phyloP scores from a whole-genome alignment of 2,797 vertebrate genomes.

The Anguilla marmorata region DNA sequence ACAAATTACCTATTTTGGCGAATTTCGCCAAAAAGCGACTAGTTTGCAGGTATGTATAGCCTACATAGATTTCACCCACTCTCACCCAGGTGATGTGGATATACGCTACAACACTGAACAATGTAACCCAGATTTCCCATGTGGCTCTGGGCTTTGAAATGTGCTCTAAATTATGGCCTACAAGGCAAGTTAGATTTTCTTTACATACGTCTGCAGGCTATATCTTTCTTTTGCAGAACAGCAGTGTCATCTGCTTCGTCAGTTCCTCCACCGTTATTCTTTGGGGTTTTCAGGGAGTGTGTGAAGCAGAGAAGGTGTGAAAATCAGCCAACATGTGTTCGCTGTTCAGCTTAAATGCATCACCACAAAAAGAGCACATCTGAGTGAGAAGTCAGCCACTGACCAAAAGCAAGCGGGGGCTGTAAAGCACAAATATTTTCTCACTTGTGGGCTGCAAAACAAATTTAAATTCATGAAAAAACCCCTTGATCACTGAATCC shows the following conservation, averaged over 20 bases:
- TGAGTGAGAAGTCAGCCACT: neutral
- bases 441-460: neutral
- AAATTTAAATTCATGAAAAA: neutral
- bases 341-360: too few relatives aligned
- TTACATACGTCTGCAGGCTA: neutral
- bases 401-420: neutral
- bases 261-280: neutral
- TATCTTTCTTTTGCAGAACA: neutral
- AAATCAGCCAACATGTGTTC: neutral
- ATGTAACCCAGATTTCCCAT: neutral
- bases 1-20: too few relatives aligned
- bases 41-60: neutral
- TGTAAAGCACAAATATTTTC: neutral
- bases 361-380: neutral
- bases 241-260: neutral
- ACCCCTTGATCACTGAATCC: neutral
- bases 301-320: neutral
- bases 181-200: neutral
- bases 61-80: neutral
- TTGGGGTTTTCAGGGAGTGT: neutral
- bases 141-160: neutral
- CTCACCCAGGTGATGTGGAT: neutral
- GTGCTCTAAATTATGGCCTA: neutral
- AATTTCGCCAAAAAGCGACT: too few relatives aligned
- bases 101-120: neutral